Conservation (phyloP, 2,888 invertebrate genomes). For the Synanthedon vespiformis region DNA sequence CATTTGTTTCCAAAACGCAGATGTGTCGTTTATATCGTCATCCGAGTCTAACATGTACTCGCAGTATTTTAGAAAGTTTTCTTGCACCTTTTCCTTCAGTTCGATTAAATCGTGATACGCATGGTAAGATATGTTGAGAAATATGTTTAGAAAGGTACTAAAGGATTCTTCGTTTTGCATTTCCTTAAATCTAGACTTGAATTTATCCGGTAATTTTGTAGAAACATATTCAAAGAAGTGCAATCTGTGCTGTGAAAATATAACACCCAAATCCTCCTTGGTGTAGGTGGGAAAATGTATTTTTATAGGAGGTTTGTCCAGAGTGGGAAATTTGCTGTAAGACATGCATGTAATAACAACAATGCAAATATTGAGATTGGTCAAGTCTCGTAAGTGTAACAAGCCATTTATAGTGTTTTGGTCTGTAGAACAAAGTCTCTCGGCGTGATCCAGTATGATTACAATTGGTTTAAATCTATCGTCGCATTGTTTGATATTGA, state of each 20-base stretch:
- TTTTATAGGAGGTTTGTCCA: constrained; percentile 77
- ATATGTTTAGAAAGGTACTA: constrained; percentile 82
- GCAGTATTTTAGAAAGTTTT: constrained; percentile 81
- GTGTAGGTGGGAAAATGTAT: constrained; percentile 85
- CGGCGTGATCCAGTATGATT: constrained; percentile 84
- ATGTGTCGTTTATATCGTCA: constrained; percentile 73
- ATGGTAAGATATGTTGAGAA: constrained; percentile 86
- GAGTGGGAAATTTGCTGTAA: constrained; percentile 83
- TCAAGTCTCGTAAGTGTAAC: constrained; percentile 79
- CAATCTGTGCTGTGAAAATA: constrained; percentile 42
- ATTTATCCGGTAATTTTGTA: constrained; percentile 30
- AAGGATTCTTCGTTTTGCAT: constrained; percentile 68
- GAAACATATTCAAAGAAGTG: constrained; percentile 32
- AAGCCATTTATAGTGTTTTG: constrained; percentile 79
- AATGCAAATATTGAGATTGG: constrained; percentile 77
- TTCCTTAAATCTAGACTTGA: not conserved
- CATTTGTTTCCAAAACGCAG: constrained; percentile 84
- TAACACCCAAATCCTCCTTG: constrained; percentile 74
- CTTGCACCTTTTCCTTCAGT: constrained; percentile 81
- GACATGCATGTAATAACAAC: constrained; percentile 82
- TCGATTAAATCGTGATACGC: constrained; percentile 89
- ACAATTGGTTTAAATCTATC: constrained; percentile 60
- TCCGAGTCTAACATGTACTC: constrained; percentile 80
- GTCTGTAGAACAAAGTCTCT: constrained; percentile 81
- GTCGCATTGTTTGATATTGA: constrained; percentile 41